Percentiles rank a stretch among this genome's conserved stretches.
phyloP scores from a whole-genome alignment of 2,888 invertebrate species.

The Epinotia bilunana region DNA sequence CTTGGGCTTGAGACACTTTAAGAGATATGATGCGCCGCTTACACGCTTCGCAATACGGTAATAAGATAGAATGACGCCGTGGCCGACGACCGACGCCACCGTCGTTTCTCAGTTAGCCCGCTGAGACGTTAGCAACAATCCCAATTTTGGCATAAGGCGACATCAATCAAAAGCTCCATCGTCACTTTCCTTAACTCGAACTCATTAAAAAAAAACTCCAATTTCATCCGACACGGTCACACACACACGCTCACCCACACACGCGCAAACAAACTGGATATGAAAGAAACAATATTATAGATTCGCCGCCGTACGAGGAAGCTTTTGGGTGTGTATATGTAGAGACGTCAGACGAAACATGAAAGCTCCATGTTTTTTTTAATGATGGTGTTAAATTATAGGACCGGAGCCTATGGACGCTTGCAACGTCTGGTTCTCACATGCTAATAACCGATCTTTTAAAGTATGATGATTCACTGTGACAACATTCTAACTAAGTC shows the following conservation, averaged over 20 bases:
- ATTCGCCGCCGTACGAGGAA: constrained; percentile 70
- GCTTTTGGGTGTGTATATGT: constrained; percentile 63
- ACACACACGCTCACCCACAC: constrained; percentile 47
- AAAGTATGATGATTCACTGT: too few species aligned
- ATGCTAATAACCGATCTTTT: too few species aligned
- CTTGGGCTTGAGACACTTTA: too few species aligned
- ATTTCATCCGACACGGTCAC: constrained; percentile 33
- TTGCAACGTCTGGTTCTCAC: too few species aligned
- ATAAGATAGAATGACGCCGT: too few species aligned
- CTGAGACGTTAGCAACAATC: background rate
- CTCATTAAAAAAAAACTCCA: constrained; percentile 40
- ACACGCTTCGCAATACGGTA: too few species aligned
- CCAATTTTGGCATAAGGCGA: constrained; percentile 23
- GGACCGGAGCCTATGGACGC: too few species aligned
- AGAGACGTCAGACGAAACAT: constrained; percentile 54
- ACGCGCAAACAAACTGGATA: constrained; percentile 70
- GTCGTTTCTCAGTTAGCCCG: background rate
- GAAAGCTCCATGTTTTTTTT: constrained; percentile 18
- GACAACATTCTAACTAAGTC: too few species aligned
- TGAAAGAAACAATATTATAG: constrained; percentile 77
- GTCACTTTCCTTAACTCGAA: constrained; percentile 23
- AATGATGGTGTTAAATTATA: background rate
- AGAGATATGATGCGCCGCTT: too few species aligned
- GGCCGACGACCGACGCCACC: background rate
- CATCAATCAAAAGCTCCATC: constrained; percentile 30